A percentile compares a stretch with the other conserved stretches of the same genome.
Conservation (phyloP, 1,140 invertebrate species). For the Zaprionus gabonicus region DNA sequence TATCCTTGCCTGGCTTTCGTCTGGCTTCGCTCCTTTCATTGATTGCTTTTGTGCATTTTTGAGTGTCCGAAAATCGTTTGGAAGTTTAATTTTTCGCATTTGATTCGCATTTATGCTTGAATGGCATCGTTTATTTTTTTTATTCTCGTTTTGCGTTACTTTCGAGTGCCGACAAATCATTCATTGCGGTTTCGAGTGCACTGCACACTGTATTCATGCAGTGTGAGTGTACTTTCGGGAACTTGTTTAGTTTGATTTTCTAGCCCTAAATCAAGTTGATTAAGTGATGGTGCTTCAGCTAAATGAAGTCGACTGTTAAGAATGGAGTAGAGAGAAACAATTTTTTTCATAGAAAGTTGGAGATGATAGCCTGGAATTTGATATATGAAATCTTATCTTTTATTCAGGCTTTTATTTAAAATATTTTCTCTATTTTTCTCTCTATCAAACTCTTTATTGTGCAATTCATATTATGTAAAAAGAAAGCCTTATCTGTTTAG, state of each 20-base stretch:
- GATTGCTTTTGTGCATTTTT: slow-evolving; percentile 67
- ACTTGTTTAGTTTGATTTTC: slow-evolving; percentile 11
- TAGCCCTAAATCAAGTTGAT: background rate
- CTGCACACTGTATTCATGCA: background rate
- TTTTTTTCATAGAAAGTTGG: background rate
- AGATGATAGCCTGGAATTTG: too few species aligned
- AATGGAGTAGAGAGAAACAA: background rate
- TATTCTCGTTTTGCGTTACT: background rate
- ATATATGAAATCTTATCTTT: too few species aligned
- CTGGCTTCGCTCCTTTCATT: slow-evolving; percentile 24
- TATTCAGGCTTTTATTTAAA: too few species aligned
- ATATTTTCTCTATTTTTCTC: too few species aligned
- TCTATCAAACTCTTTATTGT: too few species aligned
- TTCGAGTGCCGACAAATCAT: slow-evolving; percentile 34
- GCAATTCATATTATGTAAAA: too few species aligned
- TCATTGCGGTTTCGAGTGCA: slow-evolving; percentile 26
- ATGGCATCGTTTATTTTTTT: slow-evolving; percentile 38
- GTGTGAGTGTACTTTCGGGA: background rate
- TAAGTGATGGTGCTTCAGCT: background rate
- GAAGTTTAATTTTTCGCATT: slow-evolving; percentile 58
- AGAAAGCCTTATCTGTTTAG: too few species aligned
- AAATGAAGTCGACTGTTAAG: background rate
- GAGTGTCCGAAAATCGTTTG: slow-evolving; percentile 43
- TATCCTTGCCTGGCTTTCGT: slow-evolving; percentile 2
- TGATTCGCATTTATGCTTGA: slow-evolving; percentile 62